Evolutionary conservation across 2,797 vertebrate species (phyloP), one percentile per base, ranked within the genome.

Genomic region (Sebastes minor): DNA sequence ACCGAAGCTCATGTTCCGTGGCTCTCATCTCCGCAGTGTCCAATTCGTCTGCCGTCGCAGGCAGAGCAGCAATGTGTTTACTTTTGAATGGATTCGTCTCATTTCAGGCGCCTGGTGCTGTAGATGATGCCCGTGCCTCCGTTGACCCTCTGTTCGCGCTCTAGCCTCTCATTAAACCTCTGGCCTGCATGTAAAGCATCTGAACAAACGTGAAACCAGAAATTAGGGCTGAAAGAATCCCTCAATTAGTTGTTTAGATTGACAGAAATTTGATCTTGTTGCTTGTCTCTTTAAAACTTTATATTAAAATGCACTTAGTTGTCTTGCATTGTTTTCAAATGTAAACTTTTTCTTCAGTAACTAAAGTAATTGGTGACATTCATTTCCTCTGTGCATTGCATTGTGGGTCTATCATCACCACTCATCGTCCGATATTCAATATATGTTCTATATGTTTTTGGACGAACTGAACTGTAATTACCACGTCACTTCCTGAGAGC

Each of bases 11-110:
- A 2, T 38, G 59, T 49, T 85, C 64, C 69, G 63, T 23, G 55
- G 28, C 57, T 81, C 89, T 80, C 52, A 60, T 85, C 80, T 74
- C 55, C 1, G 55, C 78, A 10, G 38, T 22, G 56, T 76, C 25
- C 76, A 70, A 65, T 82, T 75, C 63, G 74, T 78, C 53, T 55
- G 7, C 14, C 64, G 3, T 35, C 33, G 49, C 20, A n/a, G 20
- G 72, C 16, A 49, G 57, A 64, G 30, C 27, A 57, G 42, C 52
- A 11, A 33, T 68, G 65, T 61, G 52, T 71, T 77, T 82, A 74
- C n/a, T 73, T 60, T 63, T 46, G 3, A 62, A 65, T 42, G 13
- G 60, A 73, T 75, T 74, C 2, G 13, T 83, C 76, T 81, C 38
- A 27, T 80, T 78, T 67, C 59, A 30, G 68, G 32, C 1, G 7